phyloP scores from a whole-genome alignment of 2,797 vertebrate genomes.

The Monodelphis domestica region DNA sequence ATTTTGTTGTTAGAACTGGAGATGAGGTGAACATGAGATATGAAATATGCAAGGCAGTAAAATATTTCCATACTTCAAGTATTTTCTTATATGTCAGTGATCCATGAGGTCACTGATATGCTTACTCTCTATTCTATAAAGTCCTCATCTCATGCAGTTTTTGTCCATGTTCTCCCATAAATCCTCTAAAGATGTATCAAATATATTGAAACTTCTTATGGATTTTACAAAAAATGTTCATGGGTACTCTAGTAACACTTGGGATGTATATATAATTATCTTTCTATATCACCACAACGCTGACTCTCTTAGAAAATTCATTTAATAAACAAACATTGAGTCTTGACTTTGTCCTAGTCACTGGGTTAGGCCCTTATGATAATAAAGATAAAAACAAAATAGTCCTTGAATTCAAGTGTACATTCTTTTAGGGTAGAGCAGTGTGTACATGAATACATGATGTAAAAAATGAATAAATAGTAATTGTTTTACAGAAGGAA shows the following conservation, averaged over 20 bases:
- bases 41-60: not conserved
- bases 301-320: not conserved
- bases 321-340: not conserved
- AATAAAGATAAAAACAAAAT: not conserved
- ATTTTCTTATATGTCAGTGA: not conserved
- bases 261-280: not conserved
- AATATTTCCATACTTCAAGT: not conserved
- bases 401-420: not conserved
- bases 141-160: not conserved
- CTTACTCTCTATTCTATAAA: not conserved
- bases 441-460: not conserved
- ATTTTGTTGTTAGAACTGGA: not conserved
- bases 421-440: not conserved
- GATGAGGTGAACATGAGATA: not conserved
- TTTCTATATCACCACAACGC: not conserved
- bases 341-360: not conserved
- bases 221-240: not conserved
- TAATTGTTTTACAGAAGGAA: not conserved
- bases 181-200: not conserved
- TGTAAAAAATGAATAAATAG: not conserved
- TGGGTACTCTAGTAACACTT: not conserved
- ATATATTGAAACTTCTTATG: not conserved
- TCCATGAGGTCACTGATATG: not conserved
- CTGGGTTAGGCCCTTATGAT: not conserved
- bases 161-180: not conserved